phyloP scores from a whole-genome alignment of 2,888 invertebrate species.

The Galeruca laticollis region DNA sequence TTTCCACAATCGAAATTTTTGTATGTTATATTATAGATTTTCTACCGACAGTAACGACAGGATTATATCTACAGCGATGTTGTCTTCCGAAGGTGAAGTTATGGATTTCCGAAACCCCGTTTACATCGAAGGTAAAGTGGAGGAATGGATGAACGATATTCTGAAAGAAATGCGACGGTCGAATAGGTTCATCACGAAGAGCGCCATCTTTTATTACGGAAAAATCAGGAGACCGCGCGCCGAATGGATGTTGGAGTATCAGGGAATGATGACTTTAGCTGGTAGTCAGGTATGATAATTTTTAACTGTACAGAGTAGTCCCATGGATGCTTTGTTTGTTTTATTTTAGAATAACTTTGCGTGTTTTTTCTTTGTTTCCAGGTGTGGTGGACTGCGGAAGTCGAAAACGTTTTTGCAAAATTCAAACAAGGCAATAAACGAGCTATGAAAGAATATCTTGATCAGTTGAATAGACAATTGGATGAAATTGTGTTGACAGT shows the following conservation, averaged over 20 bases:
- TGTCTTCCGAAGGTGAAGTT: constrained; percentile 88
- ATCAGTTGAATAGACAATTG: constrained; percentile 83
- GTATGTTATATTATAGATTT: constrained; percentile 68
- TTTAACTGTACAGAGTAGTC: background rate
- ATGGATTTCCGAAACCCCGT: constrained; percentile 85
- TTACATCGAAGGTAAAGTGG: constrained; percentile 83
- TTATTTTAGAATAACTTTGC: no score
- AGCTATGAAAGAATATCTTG: constrained; percentile 91
- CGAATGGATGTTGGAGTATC: constrained; percentile 90
- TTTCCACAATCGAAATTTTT: constrained; percentile 61
- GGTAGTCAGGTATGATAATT: constrained; percentile 91
- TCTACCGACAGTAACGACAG: constrained; percentile 75
- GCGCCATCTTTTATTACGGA: constrained; percentile 88
- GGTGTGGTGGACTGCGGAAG: constrained; percentile 97
- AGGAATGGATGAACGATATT: constrained; percentile 93
- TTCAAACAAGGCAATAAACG: constrained; percentile 81
- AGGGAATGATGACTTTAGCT: constrained; percentile 75
- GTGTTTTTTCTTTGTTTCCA: constrained; percentile 63
- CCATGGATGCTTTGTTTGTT: no score
- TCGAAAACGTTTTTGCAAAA: constrained; percentile 87
- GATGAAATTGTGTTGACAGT: constrained; percentile 86
- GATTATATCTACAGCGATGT: constrained; percentile 82
- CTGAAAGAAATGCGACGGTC: constrained; percentile 86
- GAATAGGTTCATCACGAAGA: constrained; percentile 87
- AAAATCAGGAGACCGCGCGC: constrained; percentile 77